Evolutionary conservation across 2,797 vertebrate genomes (phyloP), one percentile per base, ranked within the genome.

Genomic region (Furcifer pardalis): DNA sequence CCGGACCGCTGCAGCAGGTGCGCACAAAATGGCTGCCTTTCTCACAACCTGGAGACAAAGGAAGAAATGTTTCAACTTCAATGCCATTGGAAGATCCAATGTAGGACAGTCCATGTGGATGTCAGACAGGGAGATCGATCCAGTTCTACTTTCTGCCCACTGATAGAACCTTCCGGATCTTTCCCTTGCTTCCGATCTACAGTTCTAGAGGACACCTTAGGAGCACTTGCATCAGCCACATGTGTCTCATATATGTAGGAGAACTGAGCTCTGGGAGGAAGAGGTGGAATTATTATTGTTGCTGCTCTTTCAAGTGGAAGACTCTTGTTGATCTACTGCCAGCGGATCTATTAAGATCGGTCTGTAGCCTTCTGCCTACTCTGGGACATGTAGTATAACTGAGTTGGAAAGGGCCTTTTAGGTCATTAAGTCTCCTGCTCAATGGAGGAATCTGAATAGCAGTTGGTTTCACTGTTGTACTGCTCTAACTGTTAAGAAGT

Each of bases 11-110:
- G 69, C 95, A 95, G 63, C 93, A 92, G 7, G 95, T 97, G 82
- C 92, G 90, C 46, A 97, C 77, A 85, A 96, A 99, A 2, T 92
- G 95, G 91, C 96, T 94, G 83, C 89, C 97, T 21, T 90, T 92
- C 7, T 90, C 91, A 85, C 93, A 93, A 35, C 96, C 98, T 98
- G 83, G 10, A 63, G 90, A 59, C 66, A 83, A 90, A 89, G 85
- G n/a, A 15, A 83, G 68, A 90, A 82, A 90, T 4, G 85, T 44
- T 59, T 52, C 25, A 25, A 25, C 86, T 44, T n/a, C 42, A 90
- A 13, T 66, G 12, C 75, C 27, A 17, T 7, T 5, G 30, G 1
- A 27, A 12, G 13, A 75, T 42, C 30, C 30, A 44, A 3, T 13
- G 21, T 12, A 6, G 32, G 7, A 7, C 15, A 44, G 60, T 23